Evolutionary conservation across 2,888 invertebrate genomes (phyloP).

Genomic region (Aporophyla lueneburgensis): DNA sequence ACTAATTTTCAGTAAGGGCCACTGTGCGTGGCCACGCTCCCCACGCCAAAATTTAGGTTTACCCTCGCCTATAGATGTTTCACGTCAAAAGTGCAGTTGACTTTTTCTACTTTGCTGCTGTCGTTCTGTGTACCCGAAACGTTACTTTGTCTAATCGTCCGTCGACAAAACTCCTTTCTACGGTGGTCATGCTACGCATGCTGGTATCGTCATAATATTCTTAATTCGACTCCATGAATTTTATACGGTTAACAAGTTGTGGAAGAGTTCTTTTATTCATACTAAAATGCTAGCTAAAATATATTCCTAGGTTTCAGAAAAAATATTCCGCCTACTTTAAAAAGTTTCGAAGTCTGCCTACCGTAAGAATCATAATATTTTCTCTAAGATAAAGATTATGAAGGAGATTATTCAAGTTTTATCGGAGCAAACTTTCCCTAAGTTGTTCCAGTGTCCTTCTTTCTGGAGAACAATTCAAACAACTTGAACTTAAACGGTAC

Average conservation of each 20-base stretch:
- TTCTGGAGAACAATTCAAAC: slow-evolving; percentile 49
- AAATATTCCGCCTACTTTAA: slow-evolving; percentile 29
- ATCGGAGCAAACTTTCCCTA: slow-evolving; percentile 38
- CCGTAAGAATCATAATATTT: slow-evolving; percentile 43
- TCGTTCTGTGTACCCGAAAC: too few species aligned
- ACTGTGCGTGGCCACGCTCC: too few species aligned
- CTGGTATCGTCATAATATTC: slow-evolving; percentile 26
- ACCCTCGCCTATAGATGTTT: too few species aligned
- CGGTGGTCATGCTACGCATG: too few species aligned
- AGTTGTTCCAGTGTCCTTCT: slow-evolving; percentile 47
- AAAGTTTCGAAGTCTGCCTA: slow-evolving; percentile 25
- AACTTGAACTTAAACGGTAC: slow-evolving; percentile 56
- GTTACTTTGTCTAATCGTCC: too few species aligned
- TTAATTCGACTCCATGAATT: slow-evolving; percentile 9
- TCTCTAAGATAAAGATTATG: slow-evolving; percentile 46
- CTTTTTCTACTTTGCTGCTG: too few species aligned
- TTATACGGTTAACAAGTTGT: slow-evolving; percentile 5
- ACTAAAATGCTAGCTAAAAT: not conserved
- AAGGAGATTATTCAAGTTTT: slow-evolving; percentile 39
- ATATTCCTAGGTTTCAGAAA: slow-evolving; percentile 9
- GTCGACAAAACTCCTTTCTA: too few species aligned
- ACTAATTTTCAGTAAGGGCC: too few species aligned
- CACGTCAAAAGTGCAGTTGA: too few species aligned
- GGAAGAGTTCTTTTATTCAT: slow-evolving; percentile 4
- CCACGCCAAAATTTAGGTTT: too few species aligned